Conservation (phyloP, 2,797 vertebrate species). For the Sebastes steindachneri region DNA sequence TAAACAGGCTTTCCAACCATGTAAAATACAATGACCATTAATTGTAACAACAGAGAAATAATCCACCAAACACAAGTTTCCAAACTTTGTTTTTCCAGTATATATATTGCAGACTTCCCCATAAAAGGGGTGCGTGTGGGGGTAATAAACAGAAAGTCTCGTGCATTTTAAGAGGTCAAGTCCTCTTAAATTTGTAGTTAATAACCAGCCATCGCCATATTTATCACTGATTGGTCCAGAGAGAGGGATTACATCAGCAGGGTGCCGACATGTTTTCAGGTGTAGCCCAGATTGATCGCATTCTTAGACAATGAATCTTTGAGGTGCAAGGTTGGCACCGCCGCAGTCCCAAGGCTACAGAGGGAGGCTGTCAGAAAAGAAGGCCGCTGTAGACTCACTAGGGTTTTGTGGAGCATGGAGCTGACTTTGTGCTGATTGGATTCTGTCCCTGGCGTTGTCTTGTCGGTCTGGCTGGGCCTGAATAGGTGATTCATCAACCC, state of each 20-base stretch:
- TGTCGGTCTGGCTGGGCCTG: conserved; percentile 9
- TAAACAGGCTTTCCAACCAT: no score
- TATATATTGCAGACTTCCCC: no score
- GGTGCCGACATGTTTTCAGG: neutral
- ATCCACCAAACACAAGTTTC: no score
- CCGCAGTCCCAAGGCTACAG: neutral
- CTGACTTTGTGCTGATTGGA: conserved; percentile 23
- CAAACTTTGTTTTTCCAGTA: no score
- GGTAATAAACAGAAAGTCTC: neutral
- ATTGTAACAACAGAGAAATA: no score
- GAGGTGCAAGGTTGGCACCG: neutral
- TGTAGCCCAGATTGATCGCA: conserved; percentile 1
- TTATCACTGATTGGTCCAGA: neutral
- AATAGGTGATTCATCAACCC: conserved; percentile 36
- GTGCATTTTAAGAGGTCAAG: neutral
- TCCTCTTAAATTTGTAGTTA: neutral
- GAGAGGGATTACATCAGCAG: neutral
- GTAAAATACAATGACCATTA: rapidly evolving
- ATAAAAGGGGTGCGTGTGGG: neutral
- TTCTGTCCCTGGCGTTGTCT: conserved; percentile 6
- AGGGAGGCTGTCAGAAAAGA: neutral
- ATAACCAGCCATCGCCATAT: neutral
- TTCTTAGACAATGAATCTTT: conserved; percentile 7
- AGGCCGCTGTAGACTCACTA: conserved; percentile 3
- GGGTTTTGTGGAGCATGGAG: neutral